A percentile compares a stretch with the other conserved stretches of the same genome.
These are phyloP conservation scores for Eubucco bourcierii DNA, from an alignment of 2,113 vertebrate species.

Conservation along the genomic window DNA sequence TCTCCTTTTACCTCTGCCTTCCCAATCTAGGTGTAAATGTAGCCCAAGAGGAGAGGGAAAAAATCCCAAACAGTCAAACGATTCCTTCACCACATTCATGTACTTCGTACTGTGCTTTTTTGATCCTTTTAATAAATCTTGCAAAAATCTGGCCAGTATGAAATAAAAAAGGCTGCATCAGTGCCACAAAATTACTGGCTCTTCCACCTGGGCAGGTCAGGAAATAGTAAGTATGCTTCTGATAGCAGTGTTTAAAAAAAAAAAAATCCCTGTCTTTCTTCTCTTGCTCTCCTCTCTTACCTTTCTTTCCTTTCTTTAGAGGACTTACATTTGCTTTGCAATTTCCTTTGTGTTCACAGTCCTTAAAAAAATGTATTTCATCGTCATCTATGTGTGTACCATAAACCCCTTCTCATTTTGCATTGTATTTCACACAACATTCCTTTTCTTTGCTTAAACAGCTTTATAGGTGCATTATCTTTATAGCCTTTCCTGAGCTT, in stretches of 20 bases:
- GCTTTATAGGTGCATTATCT: neutral
- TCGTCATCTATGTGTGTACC: neutral
- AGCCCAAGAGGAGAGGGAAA: accelerated
- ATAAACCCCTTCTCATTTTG: neutral
- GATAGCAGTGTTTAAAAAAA: neutral
- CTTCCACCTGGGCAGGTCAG: neutral
- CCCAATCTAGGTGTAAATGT: neutral
- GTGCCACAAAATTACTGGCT: neutral
- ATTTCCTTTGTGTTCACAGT: neutral
- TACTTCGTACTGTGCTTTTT: neutral
- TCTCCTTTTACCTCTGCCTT: neutral
- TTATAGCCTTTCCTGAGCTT: neutral
- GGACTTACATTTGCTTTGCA: neutral
- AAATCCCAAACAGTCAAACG: neutral
- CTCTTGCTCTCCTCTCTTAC: neutral
- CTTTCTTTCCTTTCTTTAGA: neutral
- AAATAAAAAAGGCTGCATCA: neutral
- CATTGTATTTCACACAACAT: neutral
- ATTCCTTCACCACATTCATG: neutral
- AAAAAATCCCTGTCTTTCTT: neutral
- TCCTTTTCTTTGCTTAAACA: neutral
- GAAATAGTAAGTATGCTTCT: neutral
- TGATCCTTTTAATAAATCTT: neutral
- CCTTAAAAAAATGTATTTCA: neutral
- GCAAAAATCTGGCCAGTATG: neutral